These are phyloP conservation scores for Taeniopygia guttata DNA, from an alignment of 2,797 vertebrate genomes.

Conservation along the genomic window DNA sequence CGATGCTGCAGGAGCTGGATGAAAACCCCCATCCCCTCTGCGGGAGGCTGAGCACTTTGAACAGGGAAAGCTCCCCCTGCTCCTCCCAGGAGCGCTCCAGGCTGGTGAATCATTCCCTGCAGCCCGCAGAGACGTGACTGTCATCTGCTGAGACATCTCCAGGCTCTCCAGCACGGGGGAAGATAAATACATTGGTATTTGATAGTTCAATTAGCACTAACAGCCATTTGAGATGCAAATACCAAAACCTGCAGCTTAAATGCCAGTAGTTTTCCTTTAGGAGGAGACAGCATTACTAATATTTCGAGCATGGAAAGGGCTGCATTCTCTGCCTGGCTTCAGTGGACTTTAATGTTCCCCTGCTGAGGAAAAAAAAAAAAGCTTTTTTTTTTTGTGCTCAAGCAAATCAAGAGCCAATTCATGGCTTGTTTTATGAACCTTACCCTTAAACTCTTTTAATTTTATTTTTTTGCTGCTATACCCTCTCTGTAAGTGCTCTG, in stretches of 20 bases:
- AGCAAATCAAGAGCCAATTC: background rate
- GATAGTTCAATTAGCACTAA: background rate
- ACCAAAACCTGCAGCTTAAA: background rate
- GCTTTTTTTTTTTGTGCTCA: background rate
- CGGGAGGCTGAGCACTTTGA: background rate
- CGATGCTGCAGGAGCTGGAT: background rate
- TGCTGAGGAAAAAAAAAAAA: background rate
- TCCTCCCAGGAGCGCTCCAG: background rate
- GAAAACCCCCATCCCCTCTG: background rate
- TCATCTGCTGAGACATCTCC: constrained; percentile 8
- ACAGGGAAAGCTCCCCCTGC: background rate
- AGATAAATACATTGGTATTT: background rate
- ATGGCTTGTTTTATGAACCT: background rate
- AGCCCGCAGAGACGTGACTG: background rate
- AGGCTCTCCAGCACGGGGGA: background rate
- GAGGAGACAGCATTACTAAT: background rate
- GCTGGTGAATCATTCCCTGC: background rate
- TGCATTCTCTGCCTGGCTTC: background rate
- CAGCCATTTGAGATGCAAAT: constrained; percentile 22
- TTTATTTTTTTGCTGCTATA: background rate
- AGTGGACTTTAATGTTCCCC: background rate
- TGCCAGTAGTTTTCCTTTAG: background rate
- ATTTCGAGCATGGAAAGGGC: background rate
- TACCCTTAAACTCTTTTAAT: background rate
- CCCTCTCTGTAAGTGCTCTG: background rate